Evolutionary conservation across 1,140 invertebrate genomes (phyloP), one percentile per base, ranked within the genome.

Genomic region (Gonioctena quinquepunctata): DNA sequence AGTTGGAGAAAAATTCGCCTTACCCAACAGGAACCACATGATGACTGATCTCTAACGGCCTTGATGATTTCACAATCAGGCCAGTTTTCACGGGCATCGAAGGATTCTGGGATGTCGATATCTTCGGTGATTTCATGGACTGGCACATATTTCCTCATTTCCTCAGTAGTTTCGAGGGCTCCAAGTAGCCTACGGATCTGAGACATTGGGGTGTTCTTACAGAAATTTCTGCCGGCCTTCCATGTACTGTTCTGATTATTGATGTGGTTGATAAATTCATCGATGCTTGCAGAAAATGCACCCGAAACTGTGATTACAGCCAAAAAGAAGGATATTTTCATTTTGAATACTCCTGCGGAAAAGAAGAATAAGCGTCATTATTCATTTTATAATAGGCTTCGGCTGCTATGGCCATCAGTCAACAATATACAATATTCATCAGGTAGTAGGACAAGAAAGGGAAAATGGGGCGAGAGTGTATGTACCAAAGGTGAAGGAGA

Each of bases 71-170:
- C 8, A 16, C 71, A 73, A 1, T 66, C 11, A 3, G 68, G 68
- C 71, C 71, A 73, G 19, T 63, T 18, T 63, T 73, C 62, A 13
- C 68, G 26, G 1, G 71, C 28, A 50, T 73, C 71, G 19, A 73
- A 73, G 21, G 28, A 66, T 18, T 70, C 68, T 1, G 71, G 68
- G n/a, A 73, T 27, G 18, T n/a, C 18, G 8, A 2, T 8, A 19
- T 72, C 61, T 57, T 75, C 70, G 77, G 80, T 79, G 8, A 3
- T 8, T n/a, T n/a, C 11, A 76, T 77, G 77, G 63, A 77, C 73
- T 42, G 93, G 83, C 64, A 85, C 8, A 22, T 85, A 2, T 42
- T 16, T n/a, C 16, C 21, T 59, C 2, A 23, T 5, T n/a, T 13
- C 11, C 6, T 8, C 18, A 13, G 11, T 1, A 21, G 0, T 2